Conservation (phyloP, 2,797 vertebrate species). For the Bovichtus diacanthus region DNA sequence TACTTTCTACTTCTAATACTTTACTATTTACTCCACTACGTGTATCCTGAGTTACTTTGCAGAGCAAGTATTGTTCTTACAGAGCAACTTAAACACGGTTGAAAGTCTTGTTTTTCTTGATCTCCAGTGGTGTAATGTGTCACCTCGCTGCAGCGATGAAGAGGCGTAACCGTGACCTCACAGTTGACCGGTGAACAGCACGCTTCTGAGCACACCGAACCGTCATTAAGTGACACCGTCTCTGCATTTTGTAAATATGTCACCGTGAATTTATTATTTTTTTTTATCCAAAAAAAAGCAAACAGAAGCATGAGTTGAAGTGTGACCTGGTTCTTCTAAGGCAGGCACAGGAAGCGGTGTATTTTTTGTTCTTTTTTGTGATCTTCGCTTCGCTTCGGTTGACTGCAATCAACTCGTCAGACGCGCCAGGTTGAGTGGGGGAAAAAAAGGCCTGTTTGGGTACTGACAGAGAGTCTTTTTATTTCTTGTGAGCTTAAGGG, state of each 20-base stretch:
- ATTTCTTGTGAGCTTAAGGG: not conserved
- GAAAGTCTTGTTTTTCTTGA: not conserved
- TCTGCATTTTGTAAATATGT: not conserved
- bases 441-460: not conserved
- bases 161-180: too few species aligned
- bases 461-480: not conserved
- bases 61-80: not conserved
- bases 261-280: too few species aligned
- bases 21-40: not conserved
- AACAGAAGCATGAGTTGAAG: too few species aligned
- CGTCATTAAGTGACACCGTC: not conserved
- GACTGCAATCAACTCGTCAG: not conserved
- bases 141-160: not conserved
- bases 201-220: too few species aligned
- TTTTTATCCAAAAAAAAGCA: too few species aligned
- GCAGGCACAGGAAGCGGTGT: not conserved
- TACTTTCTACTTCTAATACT: not conserved
- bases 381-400: not conserved
- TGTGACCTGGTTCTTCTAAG: too few species aligned
- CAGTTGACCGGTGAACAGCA: too few species aligned
- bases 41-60: not conserved
- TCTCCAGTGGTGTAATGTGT: not conserved
- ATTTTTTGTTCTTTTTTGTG: not conserved
- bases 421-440: not conserved
- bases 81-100: not conserved